Evolutionary conservation across 2,888 invertebrate genomes (phyloP), one percentile per base, ranked within the genome.

Genomic region (Chloromyia formosa): DNA sequence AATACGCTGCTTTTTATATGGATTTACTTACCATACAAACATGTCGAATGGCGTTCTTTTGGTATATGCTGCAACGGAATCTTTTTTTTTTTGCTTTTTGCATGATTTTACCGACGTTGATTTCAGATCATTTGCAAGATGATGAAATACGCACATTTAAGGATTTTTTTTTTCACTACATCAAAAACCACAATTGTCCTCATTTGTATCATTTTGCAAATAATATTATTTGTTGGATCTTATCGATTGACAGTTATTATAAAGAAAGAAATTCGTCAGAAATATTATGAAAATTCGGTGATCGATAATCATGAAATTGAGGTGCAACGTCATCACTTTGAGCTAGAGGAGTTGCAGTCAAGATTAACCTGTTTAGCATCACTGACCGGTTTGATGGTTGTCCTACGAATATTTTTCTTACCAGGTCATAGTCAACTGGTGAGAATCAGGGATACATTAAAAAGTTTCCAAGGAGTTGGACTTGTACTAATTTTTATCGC

Each of bases 11-110:
- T 71, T n/a, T 71, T 71, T 54, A 35, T 56, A 12, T 71, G 71
- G 71, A 71, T 71, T 18, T 71, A 71, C 49, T 40, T 71, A 16
- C 71, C 71, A 1, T 71, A 56, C 16, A 71, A 71, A 20, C 18
- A 56, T 7, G 10, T 56, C 4, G 71, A 71, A 56, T 71, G 71
- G 71, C 54, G 56, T 12, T 18, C 71, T 20, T 71, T 71, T 56
- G 71, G 54, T 27, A 27, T 71, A 18, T 71, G 71, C 53, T 40
- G 71, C 40, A 56, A 58, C 22, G 35, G 54, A 12, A 14, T 56
- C 16, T 71, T 71, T 54, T n/a, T n/a, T n/a, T n/a, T 58, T 71
- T 71, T 49, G 49, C 56, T 12, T 56, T 22, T n/a, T 71, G 56
- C 18, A 40, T 71, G 56, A 20, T 40, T 18, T n/a, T 71, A 1